phyloP scores from a whole-genome alignment of 2,113 vertebrate genomes.

The Maccullochella peelii region DNA sequence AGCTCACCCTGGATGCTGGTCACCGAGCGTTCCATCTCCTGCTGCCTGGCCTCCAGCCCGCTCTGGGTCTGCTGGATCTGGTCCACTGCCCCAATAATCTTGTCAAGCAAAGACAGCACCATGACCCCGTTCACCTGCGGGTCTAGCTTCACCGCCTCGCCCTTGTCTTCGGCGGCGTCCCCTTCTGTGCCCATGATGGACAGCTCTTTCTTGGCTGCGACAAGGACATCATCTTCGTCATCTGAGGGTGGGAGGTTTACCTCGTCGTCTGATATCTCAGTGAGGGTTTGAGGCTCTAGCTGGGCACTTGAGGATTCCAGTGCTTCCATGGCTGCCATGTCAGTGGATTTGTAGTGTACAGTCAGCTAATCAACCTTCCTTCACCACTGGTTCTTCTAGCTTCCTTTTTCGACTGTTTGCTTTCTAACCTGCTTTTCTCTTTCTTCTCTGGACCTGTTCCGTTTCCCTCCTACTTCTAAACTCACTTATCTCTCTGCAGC shows the following conservation, averaged over 20 bases:
- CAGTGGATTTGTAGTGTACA: slow-evolving; percentile 24
- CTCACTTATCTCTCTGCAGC: slow-evolving; percentile 42
- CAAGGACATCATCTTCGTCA: slow-evolving; percentile 74
- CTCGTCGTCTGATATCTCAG: slow-evolving; percentile 85
- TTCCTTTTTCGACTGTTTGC: neutral
- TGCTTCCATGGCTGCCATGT: slow-evolving; percentile 80
- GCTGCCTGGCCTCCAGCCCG: slow-evolving; percentile 93
- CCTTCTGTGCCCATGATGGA: slow-evolving; percentile 49
- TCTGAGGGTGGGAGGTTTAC: slow-evolving; percentile 80
- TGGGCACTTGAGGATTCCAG: slow-evolving; percentile 72
- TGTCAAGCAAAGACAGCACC: slow-evolving; percentile 96
- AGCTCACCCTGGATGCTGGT: slow-evolving; percentile 94
- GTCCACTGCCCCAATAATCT: slow-evolving; percentile 98
- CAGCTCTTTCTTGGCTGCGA: slow-evolving; percentile 60
- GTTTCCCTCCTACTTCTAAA: slow-evolving; percentile 28
- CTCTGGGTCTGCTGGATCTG: slow-evolving; percentile 97
- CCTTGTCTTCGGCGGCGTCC: slow-evolving; percentile 35
- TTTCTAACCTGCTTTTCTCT: slow-evolving; percentile 55
- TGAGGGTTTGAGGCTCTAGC: slow-evolving; percentile 75
- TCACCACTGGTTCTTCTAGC: slow-evolving; percentile 23
- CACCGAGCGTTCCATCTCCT: slow-evolving; percentile 95
- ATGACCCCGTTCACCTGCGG: slow-evolving; percentile 91
- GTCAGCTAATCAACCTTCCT: slow-evolving; percentile 17
- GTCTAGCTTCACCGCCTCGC: slow-evolving; percentile 57
- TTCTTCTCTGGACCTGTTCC: slow-evolving; percentile 21